Base-by-base conservation (phyloP, 2,797 vertebrate species). In the Distichodus sexfasciatus region DNA sequence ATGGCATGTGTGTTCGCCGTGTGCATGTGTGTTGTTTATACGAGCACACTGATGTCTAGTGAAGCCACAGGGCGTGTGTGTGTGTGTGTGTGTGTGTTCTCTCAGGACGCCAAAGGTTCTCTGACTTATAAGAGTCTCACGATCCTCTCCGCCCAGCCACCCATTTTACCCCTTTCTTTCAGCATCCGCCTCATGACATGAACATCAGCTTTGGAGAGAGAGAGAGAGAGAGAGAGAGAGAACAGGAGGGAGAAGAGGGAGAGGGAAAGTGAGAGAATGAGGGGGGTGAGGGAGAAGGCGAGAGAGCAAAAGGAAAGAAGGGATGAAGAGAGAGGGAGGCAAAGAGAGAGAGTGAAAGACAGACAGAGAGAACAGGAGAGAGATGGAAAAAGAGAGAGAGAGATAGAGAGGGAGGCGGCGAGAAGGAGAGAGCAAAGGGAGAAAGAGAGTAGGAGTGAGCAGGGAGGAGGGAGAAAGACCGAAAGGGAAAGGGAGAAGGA, bases 111-210 rank as follows among this genome's bases (percentile, higher is more conserved):
- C n/a, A 4, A 15, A 17, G 36, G 5, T 35, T 26, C 14, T 12
- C 29, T 29, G 46, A n/a, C 15, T 46, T 23, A 9, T 36, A 2
- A 51, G 24, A 29, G 9, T 69, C 15, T 40, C 65, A 69, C n/a
- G 3, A 10, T 54, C 6, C 15, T 7, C 15, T 1, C 26, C 38
- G 17, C 31, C 15, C 31, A 29, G 38, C 17, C 47, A 62, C 23
- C 40, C 33, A 12, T 61, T 70, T 47, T 33, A 74, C 57, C 71
- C 50, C 43, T 55, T 54, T 21, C 43, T 14, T 43, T n/a, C n/a
- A n/a, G 47, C 41, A 65, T 19, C 35, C 6, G 36, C 33, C n/a
- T 21, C 51, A 24, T 1, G 31, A 38, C 62, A 67, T 19, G 2
- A 19, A 6, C 23, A 19, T 38, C 31, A 50, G 43, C 38, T 35